These are phyloP conservation scores for Ctenopoma multispine DNA, from an alignment of 2,797 vertebrate species.

Conservation along the genomic window DNA sequence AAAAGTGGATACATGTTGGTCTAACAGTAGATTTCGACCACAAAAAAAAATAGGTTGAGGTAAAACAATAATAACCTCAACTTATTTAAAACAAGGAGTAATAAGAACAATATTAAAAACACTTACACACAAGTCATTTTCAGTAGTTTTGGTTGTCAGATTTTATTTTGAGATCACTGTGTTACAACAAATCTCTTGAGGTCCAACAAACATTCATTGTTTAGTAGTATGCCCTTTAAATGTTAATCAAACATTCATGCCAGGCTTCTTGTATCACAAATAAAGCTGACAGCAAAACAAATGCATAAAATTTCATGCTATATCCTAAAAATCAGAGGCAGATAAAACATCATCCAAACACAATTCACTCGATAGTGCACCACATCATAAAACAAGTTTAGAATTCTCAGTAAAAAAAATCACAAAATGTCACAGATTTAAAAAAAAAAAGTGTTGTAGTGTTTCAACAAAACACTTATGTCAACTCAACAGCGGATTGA, in stretches of 20 bases:
- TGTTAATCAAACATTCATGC: slow-evolving; percentile 44
- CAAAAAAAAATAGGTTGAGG: neutral
- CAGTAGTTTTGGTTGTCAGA: slow-evolving; percentile 29
- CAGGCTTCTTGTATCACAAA: neutral
- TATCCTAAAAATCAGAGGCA: slow-evolving; percentile 21
- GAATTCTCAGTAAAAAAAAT: slow-evolving; percentile 64
- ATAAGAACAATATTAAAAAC: neutral
- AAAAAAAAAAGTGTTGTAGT: slow-evolving; percentile 52
- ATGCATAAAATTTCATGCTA: slow-evolving; percentile 11
- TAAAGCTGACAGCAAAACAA: slow-evolving; percentile 45
- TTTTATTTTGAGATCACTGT: slow-evolving; percentile 66
- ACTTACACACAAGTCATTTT: neutral
- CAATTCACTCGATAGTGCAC: slow-evolving; percentile 65
- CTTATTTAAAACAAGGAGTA: too few relatives aligned
- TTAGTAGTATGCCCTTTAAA: slow-evolving; percentile 9
- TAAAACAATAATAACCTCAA: neutral
- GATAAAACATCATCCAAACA: slow-evolving; percentile 48
- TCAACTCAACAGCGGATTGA: slow-evolving; percentile 47
- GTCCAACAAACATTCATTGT: slow-evolving; percentile 50
- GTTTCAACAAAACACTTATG: slow-evolving; percentile 52
- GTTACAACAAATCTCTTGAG: slow-evolving; percentile 33
- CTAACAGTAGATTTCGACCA: neutral
- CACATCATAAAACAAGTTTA: slow-evolving; percentile 60
- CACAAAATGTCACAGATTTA: slow-evolving; percentile 26
- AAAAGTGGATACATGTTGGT: neutral